These are phyloP conservation scores for Caracal caracal DNA, from an alignment of 2,113 vertebrate genomes.

Conservation along the genomic window DNA sequence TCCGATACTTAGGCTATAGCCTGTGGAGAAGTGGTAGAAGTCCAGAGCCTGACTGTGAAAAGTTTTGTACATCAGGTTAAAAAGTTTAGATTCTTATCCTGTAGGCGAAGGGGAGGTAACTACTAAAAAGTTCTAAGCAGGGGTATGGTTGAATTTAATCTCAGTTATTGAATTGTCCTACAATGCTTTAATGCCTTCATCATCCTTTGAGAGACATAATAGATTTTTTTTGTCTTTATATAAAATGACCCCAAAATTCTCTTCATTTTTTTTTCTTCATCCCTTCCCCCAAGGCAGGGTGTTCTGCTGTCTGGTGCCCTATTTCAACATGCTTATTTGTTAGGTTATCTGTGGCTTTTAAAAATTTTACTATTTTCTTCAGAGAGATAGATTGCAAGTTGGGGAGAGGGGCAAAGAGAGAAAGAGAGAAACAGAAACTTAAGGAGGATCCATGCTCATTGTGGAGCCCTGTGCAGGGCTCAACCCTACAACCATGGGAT, in stretches of 20 bases:
- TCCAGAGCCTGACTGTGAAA: not conserved
- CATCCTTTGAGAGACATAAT: not conserved
- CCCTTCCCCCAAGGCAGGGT: not conserved
- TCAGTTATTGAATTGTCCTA: slow-evolving; percentile 3
- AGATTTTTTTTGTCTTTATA: not conserved
- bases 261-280: not conserved
- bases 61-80: not conserved
- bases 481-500: too few species aligned
- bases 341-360: not conserved
- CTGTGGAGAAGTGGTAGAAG: not conserved
- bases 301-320: not conserved
- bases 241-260: slow-evolving; percentile 10
- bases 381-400: too few species aligned
- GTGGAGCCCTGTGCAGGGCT: too few species aligned
- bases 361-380: too few species aligned
- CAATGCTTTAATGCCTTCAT: not conserved
- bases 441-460: too few species aligned
- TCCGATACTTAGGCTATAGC: not conserved
- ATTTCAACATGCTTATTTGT: slow-evolving; percentile 22
- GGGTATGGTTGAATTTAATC: not conserved
- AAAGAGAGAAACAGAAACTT: too few species aligned
- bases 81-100: not conserved
- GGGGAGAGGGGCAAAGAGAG: too few species aligned
- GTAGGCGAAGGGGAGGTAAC: not conserved
- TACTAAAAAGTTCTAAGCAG: not conserved